Evolutionary conservation across 2,888 invertebrate species (phyloP).

Genomic region (Proisotoma minuta): DNA sequence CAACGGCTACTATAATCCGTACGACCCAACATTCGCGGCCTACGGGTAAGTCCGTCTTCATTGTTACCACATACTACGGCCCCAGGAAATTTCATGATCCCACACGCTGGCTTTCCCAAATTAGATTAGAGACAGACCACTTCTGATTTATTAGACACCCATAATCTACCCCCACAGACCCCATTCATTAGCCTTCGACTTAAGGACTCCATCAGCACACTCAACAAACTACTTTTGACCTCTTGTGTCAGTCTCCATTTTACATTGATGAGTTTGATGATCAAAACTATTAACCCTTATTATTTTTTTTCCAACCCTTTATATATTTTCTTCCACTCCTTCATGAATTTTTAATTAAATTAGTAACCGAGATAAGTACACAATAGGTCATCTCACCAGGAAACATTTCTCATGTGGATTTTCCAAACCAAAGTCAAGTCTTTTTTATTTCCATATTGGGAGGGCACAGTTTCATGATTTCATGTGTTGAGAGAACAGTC

Average conservation of each 20-base stretch:
- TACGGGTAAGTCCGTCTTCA: conserved; percentile 71
- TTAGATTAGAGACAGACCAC: conserved; percentile 47
- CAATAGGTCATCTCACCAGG: conserved; percentile 12
- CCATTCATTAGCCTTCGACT: conserved; percentile 15
- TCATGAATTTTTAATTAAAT: conserved; percentile 48
- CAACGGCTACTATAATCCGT: conserved; percentile 77
- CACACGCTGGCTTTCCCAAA: conserved; percentile 48
- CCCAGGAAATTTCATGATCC: conserved; percentile 48
- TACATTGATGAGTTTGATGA: conserved; percentile 5
- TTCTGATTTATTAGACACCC: conserved; percentile 48
- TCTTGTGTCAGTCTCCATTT: not conserved
- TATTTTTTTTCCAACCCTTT: not conserved
- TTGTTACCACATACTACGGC: conserved; percentile 42
- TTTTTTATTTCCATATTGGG: not conserved
- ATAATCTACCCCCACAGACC: conserved; percentile 38
- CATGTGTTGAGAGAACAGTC: too few species aligned
- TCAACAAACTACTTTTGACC: not conserved
- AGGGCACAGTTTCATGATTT: not conserved
- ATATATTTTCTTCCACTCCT: conserved; percentile 4
- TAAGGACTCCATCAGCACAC: conserved; percentile 15
- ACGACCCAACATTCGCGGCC: conserved; percentile 77
- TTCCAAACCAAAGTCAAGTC: too few species aligned
- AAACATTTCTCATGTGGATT: conserved; percentile 6
- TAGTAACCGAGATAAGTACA: conserved; percentile 24
- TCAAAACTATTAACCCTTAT: not conserved